Evolutionary conservation across 2,797 vertebrate species (phyloP), one percentile per base, ranked within the genome.

Genomic region (Neopelma chrysocephalum): DNA sequence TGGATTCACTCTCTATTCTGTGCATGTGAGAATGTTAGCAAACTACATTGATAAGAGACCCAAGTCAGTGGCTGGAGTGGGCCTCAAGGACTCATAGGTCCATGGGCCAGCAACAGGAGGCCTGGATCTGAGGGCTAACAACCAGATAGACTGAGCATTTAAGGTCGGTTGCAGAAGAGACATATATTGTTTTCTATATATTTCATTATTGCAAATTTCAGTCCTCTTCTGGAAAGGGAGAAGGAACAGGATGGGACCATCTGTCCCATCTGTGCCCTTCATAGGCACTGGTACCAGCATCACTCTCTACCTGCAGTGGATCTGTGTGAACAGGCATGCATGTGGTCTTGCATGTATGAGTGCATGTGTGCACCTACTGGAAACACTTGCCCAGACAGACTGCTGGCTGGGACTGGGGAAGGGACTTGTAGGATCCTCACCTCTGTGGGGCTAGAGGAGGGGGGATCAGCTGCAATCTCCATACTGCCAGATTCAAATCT

Each of bases 351-450:
- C 3, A 13, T 8, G 16, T 5, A 6, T 2, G 4, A 0, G 0
- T 9, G 5, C 14, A 2, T 15, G 27, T 15, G 14, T 8, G 7
- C 11, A 17, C n/a, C 22, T 43, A 8, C 16, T 6, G 8, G n/a
- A 51, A 54, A 15, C 13, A 18, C 2, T 40, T 38, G 12, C 38
- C 13, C 26, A 43, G 25, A 11, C 0, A 0, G 27, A 21, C 0
- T 2, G 27, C 20, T n/a, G 15, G 5, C 12, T 84, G 66, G n/a
- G 12, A 51, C 12, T 12, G 13, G 4, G 36, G 6, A 29, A 36
- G 19, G 7, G 13, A 23, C 12, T 5, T 73, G 22, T 4, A 23
- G 6, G 13, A 75, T 36, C 16, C 57, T 78, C 2, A 2, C 2
- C 9, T 40, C 57, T 32, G 22, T 56, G 15, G 20, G 11, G 3